Conservation (phyloP, 2,888 invertebrate genomes). For the Dasypogon diadema region DNA sequence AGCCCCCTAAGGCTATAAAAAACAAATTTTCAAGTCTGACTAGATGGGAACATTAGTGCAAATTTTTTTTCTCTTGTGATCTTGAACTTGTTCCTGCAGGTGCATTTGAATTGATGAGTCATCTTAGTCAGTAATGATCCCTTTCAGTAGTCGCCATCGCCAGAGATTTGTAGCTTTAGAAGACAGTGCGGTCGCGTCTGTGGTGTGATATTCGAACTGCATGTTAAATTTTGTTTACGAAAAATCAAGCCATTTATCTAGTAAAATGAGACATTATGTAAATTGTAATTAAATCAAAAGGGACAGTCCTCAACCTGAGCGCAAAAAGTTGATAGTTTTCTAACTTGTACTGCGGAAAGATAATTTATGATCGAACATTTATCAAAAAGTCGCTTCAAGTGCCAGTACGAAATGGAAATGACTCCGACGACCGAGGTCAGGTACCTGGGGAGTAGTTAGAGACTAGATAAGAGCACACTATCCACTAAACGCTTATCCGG, state of each 20-base stretch:
- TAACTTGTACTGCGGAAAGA: neutral
- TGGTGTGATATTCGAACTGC: neutral
- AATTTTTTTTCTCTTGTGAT: conserved; percentile 12
- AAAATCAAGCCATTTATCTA: too few species aligned
- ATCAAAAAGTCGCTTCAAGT: conserved; percentile 11
- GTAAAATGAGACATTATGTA: too few species aligned
- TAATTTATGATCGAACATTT: conserved; percentile 19
- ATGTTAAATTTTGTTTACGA: too few species aligned
- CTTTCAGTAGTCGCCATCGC: conserved; percentile 23
- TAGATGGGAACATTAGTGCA: neutral
- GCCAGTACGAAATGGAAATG: conserved; percentile 5
- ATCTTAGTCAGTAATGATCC: neutral
- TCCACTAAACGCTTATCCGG: neutral
- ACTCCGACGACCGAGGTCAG: conserved; percentile 28
- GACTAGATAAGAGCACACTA: neutral
- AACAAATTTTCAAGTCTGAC: conserved; percentile 1
- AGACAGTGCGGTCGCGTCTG: conserved; percentile 1
- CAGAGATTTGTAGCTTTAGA: neutral
- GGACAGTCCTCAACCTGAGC: too few species aligned
- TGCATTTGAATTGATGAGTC: conserved; percentile 25
- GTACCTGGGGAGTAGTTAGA: conserved; percentile 7
- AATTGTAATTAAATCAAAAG: too few species aligned
- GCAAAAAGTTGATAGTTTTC: too few species aligned
- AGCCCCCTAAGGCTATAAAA: neutral
- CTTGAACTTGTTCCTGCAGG: conserved; percentile 38